Conservation (phyloP, 1,140 invertebrate species). For the Aleiodes sp. region DNA sequence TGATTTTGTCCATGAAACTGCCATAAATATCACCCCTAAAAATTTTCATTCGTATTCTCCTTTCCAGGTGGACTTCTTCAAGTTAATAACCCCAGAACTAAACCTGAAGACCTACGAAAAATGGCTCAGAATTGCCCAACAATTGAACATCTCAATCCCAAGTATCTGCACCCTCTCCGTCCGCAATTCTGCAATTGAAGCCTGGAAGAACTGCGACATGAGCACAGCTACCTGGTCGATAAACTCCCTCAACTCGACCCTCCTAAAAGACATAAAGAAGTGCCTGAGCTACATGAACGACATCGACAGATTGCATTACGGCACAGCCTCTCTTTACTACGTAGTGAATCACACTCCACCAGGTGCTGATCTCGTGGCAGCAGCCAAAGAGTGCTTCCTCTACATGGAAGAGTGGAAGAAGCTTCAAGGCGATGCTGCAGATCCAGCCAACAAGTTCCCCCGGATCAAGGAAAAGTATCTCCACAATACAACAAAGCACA, state of each 20-base stretch:
- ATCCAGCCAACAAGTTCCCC: constrained; percentile 30
- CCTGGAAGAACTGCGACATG: constrained; percentile 35
- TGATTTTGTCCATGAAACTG: too few relatives aligned
- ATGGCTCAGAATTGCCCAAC: constrained; percentile 58
- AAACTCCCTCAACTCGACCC: constrained; percentile 44
- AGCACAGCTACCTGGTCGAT: constrained; percentile 45
- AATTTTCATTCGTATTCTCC: too few relatives aligned
- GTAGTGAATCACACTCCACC: constrained; percentile 60
- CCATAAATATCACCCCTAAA: too few relatives aligned
- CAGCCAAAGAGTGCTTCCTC: constrained; percentile 57
- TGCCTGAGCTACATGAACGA: constrained; percentile 56
- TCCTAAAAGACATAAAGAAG: constrained; percentile 56
- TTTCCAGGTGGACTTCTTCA: constrained; percentile 46
- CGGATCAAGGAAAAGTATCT: constrained; percentile 60
- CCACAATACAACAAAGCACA: constrained; percentile 55
- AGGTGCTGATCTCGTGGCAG: constrained; percentile 61
- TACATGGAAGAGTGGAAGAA: constrained; percentile 46
- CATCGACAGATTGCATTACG: constrained; percentile 50
- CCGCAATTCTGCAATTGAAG: constrained; percentile 49
- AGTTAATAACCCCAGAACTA: constrained; percentile 58
- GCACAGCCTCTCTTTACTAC: constrained; percentile 57
- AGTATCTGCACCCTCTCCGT: constrained; percentile 61
- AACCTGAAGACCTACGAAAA: constrained; percentile 61
- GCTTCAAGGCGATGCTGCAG: constrained; percentile 38
- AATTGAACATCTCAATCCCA: constrained; percentile 54